phyloP scores from a whole-genome alignment of 2,797 vertebrate species.

The Girardinus metallicus region DNA sequence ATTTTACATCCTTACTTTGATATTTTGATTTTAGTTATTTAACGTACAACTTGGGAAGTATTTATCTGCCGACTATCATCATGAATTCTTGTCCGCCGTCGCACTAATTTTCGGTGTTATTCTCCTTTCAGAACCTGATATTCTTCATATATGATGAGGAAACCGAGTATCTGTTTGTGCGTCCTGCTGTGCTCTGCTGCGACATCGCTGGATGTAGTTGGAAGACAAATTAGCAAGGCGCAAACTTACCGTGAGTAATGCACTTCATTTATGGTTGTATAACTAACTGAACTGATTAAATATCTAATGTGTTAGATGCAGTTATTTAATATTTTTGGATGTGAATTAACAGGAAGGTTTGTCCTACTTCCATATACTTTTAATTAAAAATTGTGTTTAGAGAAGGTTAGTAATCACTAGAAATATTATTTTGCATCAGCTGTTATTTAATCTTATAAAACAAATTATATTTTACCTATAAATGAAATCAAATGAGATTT shows the following conservation, averaged over 20 bases:
- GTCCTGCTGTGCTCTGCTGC: slow-evolving; percentile 49
- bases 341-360: neutral
- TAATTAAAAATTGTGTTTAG: neutral
- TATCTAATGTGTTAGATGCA: neutral
- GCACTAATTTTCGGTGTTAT: neutral
- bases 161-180: slow-evolving; percentile 22
- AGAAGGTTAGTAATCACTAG: neutral
- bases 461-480: neutral
- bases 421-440: neutral
- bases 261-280: neutral
- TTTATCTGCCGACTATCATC: neutral
- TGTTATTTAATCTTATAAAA: neutral
- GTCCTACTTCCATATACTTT: neutral
- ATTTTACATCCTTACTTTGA: neutral
- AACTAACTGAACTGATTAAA: neutral
- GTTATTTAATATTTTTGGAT: neutral
- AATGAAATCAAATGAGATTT: neutral
- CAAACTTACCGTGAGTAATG: slow-evolving; percentile 68
- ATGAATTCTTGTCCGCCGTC: neutral
- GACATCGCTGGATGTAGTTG: slow-evolving; percentile 20
- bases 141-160: slow-evolving; percentile 36
- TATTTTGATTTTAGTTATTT: neutral
- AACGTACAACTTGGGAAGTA: neutral
- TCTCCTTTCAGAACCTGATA: too few species aligned
- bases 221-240: neutral